Conservation (phyloP, 2,797 vertebrate genomes). For the Hoplostethus atlanticus region DNA sequence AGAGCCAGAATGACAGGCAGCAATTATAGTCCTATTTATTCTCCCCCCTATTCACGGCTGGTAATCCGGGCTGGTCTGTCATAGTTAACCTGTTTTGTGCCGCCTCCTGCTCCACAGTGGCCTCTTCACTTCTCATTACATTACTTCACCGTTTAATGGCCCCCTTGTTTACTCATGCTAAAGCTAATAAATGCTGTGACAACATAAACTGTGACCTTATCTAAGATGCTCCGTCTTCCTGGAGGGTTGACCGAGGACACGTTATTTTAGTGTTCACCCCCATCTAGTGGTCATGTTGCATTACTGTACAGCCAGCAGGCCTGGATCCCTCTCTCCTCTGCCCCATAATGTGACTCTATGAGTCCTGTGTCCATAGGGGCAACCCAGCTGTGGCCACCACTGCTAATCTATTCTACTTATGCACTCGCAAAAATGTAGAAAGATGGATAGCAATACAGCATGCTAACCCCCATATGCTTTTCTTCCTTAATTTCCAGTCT, state of each 20-base stretch:
- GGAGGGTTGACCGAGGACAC: neutral
- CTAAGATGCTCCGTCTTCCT: neutral
- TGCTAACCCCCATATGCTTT: neutral
- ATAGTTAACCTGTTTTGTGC: conserved; percentile 49
- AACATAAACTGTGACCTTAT: neutral
- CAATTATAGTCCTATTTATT: conserved; percentile 70
- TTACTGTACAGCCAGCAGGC: conserved; percentile 5
- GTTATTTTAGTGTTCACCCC: conserved; percentile 46
- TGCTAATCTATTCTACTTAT: neutral
- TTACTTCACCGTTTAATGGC: neutral
- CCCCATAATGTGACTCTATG: too few relatives aligned
- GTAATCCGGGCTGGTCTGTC: conserved; percentile 65
- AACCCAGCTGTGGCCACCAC: neutral
- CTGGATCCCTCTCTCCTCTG: neutral
- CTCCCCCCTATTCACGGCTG: conserved; percentile 60
- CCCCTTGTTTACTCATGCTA: conserved; percentile 5
- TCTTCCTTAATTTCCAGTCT: neutral
- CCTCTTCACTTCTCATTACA: conserved; percentile 10
- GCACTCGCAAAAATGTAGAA: neutral
- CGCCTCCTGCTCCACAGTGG: conserved; percentile 8
- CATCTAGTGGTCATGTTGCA: conserved; percentile 72
- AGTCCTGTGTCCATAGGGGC: too few relatives aligned
- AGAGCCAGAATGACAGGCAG: conserved; percentile 58
- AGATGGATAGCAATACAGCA: neutral
- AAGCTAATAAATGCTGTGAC: conserved; percentile 10